These are phyloP conservation scores for Sorex araneus DNA, from an alignment of 2,113 vertebrate species.

Conservation along the genomic window DNA sequence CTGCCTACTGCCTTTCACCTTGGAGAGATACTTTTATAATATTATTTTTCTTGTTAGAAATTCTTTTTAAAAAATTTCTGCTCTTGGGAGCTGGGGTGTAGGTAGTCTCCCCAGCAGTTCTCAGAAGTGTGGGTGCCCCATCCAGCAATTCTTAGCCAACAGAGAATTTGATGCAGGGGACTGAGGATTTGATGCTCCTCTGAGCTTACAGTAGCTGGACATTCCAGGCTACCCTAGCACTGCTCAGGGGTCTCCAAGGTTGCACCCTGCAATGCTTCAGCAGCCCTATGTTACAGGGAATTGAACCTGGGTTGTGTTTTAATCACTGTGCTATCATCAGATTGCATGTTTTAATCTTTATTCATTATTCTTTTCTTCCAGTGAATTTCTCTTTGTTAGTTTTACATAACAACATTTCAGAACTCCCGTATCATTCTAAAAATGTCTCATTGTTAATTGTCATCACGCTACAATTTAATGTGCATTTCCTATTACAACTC, in stretches of 20 bases:
- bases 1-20: neutral
- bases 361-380: neutral
- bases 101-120: neutral
- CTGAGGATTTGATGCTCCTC: too few relatives aligned
- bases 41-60: neutral
- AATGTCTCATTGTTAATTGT: neutral
- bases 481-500: accelerated
- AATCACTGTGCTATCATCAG: too few relatives aligned
- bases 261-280: too few relatives aligned
- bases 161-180: too few relatives aligned
- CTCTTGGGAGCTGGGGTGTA: neutral
- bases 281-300: too few relatives aligned
- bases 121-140: neutral
- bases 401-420: neutral
- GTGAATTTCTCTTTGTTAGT: conserved; percentile 10
- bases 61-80: neutral
- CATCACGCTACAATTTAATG: accelerated
- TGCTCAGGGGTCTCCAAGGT: too few relatives aligned
- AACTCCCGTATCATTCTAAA: neutral
- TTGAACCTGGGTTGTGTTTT: too few relatives aligned
- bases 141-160: too few relatives aligned
- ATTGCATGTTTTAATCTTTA: neutral
- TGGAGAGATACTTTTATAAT: neutral
- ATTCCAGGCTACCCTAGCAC: too few relatives aligned
- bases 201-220: too few relatives aligned